Evolutionary conservation across 1,140 invertebrate species (phyloP), one percentile per base, ranked within the genome.

Genomic region (Colletes gigas): DNA sequence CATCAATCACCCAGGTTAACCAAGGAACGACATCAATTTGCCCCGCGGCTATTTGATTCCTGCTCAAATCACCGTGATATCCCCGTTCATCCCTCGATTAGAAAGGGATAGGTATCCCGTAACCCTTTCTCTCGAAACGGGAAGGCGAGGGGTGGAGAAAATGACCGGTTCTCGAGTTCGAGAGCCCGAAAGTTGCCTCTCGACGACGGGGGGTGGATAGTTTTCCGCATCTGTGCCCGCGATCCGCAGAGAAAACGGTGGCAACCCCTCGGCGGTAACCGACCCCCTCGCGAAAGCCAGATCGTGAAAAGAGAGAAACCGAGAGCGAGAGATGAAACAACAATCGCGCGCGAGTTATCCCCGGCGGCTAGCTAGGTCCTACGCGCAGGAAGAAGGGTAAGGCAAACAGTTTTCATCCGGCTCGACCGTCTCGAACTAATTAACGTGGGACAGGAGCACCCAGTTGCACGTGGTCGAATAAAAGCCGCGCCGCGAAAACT

Each of bases 221-320:
- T 91, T 90, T 91, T 90, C 88, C 86, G 87, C 90, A 91, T 90
- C 90, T 89, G 90, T 91, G 89, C 76, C 65, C 88, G 81, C 83
- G 59, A 76, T 77, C 57, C 75, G 65, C 82, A 63, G 59, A 80
- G 83, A 79, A 30, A 82, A 81, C 84, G 73, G 60, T 50, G 54
- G 81, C 39, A 59, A 63, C 69, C 65, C 63, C 65, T 72, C 57
- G 55, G 41, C 73, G 72, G 74, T 86, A 86, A 87, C 85, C 79
- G 62, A 79, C 81, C 83, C 21, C 14, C 8, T 6, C 14, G 9
- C 52, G 17, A 21, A 65, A 21, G 52, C 17, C 67, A 17, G 39
- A 12, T 52, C 19, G 60, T 19, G 52, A 12, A 55, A 57, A 50
- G 6, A 4, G 47, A 12, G 50, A 3, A 15, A 60, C 30, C 39